These are phyloP conservation scores for Meteorus colon DNA, from an alignment of 2,888 invertebrate genomes.

Conservation along the genomic window DNA sequence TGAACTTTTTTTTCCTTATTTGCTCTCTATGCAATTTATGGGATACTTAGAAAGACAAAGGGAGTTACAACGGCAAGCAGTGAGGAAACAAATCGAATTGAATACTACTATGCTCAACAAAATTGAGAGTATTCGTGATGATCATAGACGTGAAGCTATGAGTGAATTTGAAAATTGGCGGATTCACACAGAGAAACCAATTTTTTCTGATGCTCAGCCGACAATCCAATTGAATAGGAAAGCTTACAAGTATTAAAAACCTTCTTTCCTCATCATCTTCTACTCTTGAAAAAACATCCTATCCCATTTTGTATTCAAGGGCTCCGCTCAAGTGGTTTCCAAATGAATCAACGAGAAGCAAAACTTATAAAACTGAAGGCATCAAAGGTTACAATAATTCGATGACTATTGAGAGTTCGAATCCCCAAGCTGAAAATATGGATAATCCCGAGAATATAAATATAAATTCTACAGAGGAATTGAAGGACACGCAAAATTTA, in stretches of 20 bases:
- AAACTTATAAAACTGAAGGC: constrained; percentile 61
- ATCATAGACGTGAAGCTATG: constrained; percentile 79
- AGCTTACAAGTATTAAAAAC: constrained; percentile 58
- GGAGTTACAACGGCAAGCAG: constrained; percentile 77
- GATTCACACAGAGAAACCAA: constrained; percentile 60
- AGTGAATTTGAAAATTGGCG: constrained; percentile 80
- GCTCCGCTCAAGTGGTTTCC: constrained; percentile 62
- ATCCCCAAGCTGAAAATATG: constrained; percentile 5
- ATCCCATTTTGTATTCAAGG: constrained; percentile 46
- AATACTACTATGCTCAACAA: constrained; percentile 77
- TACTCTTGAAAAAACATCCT: background rate
- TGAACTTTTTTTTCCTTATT: constrained; percentile 33
- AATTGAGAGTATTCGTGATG: constrained; percentile 79
- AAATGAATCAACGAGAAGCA: constrained; percentile 44
- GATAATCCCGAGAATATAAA: constrained; percentile 35
- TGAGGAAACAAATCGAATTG: constrained; percentile 77
- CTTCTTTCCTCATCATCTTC: background rate
- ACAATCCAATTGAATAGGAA: constrained; percentile 61
- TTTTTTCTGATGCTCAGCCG: constrained; percentile 53
- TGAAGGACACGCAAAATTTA: background rate
- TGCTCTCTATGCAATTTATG: background rate
- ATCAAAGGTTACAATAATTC: constrained; percentile 36
- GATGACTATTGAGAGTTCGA: background rate
- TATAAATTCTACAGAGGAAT: background rate
- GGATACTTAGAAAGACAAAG: constrained; percentile 72